Base-by-base conservation (phyloP, 2,113 vertebrate genomes). In the Nettapus auritus region DNA sequence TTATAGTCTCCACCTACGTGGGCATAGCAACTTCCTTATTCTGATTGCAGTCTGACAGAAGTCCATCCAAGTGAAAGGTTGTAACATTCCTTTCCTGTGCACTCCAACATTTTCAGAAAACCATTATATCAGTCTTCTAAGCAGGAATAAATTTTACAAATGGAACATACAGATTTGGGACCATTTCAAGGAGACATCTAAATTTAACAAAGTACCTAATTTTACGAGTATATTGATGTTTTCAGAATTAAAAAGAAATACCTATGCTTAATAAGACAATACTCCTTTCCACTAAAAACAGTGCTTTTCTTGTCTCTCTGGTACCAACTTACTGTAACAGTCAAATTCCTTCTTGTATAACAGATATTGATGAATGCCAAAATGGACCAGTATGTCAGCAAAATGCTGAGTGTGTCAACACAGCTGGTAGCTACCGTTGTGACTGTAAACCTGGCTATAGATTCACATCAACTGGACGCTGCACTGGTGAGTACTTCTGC, bases 301-400 rank as follows among this genome's bases (percentile, higher is more conserved):
- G 12, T 3, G 1, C 1, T 21, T 79, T 83, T 57, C 38, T 16
- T 1, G 2, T 44, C 31, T 66, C 79, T 63, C 64, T 63, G 11
- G 26, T 56, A 22, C 29, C 66, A 69, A 26, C 9, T 85, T 62
- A 55, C 29, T 12, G 2, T 31, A 85, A 38, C 25, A 52, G 81
- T 56, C n/a, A 33, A 67, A 63, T 81, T 90, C 20, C 19, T 68
- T 94, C 68, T 77, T 94, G 44, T 48, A 23, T 75, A 46, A 5
- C 74, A 99, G 99, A 99, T 93, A 99, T 99, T 16, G 99, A 99
- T 38, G 99, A 99, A 91, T 99, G 99, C 94, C 99, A 99, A 97
- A 99, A 99, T 1, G 99, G 99, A 6, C 99, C 98, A 0, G 98
- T 99, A 60, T 99, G 99, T 98, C 99, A 99, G 97, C 98, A 98